phyloP scores from a whole-genome alignment of 2,797 vertebrate species.

The Sebastes diploproa region DNA sequence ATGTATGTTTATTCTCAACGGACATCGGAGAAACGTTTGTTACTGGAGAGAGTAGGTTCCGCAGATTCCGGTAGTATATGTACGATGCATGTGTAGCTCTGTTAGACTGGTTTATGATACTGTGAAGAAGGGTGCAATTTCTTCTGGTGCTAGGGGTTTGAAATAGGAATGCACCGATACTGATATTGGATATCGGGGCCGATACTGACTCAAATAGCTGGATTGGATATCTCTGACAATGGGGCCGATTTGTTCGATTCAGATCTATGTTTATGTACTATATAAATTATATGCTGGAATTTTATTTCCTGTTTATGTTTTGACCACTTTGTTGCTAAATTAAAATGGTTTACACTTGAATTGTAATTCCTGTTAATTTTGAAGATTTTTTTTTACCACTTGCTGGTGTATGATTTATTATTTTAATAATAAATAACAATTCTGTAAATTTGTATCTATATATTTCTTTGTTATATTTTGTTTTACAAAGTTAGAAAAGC shows the following conservation, averaged over 20 bases:
- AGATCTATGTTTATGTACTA: too few relatives aligned
- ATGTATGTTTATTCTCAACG: not conserved
- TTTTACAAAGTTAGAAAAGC: not conserved
- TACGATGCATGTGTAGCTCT: not conserved
- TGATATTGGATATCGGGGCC: too few relatives aligned
- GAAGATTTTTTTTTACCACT: not conserved
- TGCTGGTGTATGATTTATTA: not conserved
- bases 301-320: too few relatives aligned
- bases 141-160: not conserved
- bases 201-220: too few relatives aligned
- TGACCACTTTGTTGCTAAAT: not conserved
- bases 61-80: not conserved
- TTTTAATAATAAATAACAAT: not conserved
- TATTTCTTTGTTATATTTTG: not conserved
- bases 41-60: not conserved
- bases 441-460: not conserved
- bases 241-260: accelerated
- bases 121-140: not conserved
- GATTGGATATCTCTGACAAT: accelerated
- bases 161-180: not conserved
- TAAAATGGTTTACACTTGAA: not conserved
- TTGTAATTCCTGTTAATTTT: not conserved
- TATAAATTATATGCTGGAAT: too few relatives aligned
- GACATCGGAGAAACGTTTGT: not conserved
- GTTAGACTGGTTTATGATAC: not conserved